Conservation (phyloP, 2,113 vertebrate species). For the Rhabdomys dilectus region DNA sequence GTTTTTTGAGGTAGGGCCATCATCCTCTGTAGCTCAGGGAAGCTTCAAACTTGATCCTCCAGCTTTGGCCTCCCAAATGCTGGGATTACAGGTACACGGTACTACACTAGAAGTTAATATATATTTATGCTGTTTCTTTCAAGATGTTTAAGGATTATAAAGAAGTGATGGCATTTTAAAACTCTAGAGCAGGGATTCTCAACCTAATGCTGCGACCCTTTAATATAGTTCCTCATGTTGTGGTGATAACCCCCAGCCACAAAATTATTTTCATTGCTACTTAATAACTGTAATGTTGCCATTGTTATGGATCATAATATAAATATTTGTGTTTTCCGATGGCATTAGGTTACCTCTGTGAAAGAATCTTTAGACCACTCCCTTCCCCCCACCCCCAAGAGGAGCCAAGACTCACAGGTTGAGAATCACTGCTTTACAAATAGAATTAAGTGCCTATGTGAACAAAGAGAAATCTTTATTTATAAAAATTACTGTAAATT, state of each 20-base stretch:
- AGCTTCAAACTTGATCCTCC: background rate
- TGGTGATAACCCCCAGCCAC: background rate
- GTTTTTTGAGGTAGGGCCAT: background rate
- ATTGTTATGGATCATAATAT: background rate
- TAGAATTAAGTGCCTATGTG: conserved; percentile 15
- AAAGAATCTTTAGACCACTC: background rate
- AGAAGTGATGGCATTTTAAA: conserved; percentile 54
- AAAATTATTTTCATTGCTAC: background rate
- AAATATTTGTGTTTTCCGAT: background rate
- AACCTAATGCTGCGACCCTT: background rate
- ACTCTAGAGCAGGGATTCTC: background rate
- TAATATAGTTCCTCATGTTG: background rate
- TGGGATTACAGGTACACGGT: background rate
- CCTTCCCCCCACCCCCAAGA: too few species aligned
- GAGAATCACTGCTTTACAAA: background rate
- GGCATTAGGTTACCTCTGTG: background rate
- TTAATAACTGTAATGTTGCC: background rate
- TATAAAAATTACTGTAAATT: background rate
- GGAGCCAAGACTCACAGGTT: background rate
- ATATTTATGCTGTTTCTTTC: conserved; percentile 1
- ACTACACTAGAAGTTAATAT: background rate
- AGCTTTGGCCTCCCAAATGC: background rate
- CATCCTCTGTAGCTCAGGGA: background rate
- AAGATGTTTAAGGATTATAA: background rate
- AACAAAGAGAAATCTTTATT: background rate